phyloP scores from a whole-genome alignment of 2,797 vertebrate species.

The Cossypha dichroa region DNA sequence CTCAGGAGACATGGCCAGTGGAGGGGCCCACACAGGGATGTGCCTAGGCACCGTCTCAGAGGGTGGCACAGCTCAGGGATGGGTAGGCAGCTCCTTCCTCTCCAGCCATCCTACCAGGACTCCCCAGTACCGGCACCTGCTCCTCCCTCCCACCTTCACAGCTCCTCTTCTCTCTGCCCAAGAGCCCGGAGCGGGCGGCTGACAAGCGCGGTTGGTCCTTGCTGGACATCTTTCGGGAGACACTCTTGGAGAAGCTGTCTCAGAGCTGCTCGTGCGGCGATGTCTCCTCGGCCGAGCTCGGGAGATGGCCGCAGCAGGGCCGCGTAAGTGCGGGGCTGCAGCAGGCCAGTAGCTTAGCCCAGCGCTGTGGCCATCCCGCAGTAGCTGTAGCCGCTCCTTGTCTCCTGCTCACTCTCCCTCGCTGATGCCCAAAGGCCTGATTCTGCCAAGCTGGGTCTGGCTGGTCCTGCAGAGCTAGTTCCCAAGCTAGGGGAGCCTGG shows the following conservation, averaged over 20 bases:
- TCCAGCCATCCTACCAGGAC: not conserved
- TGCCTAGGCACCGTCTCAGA: not conserved
- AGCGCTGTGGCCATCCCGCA: not conserved
- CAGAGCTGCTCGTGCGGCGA: constrained; percentile 83
- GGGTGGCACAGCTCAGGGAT: not conserved
- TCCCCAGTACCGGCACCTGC: not conserved
- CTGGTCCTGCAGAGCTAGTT: not conserved
- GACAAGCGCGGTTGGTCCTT: constrained; percentile 81
- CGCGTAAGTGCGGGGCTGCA: constrained; percentile 77
- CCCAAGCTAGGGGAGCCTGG: not conserved
- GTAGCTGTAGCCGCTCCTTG: not conserved
- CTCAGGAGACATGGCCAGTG: not conserved
- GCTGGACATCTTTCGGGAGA: constrained; percentile 85
- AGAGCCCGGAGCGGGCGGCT: constrained; percentile 65
- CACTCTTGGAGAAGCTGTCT: constrained; percentile 79
- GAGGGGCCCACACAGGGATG: not conserved
- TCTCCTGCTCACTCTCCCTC: not conserved
- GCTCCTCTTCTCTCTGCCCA: constrained; percentile 63
- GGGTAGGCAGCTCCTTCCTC: not conserved
- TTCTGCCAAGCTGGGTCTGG: not conserved
- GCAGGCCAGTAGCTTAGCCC: constrained; percentile 27
- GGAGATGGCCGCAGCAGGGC: constrained; percentile 66
- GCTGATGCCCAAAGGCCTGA: not conserved
- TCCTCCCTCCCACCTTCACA: not conserved
- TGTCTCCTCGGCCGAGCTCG: constrained; percentile 73